Evolutionary conservation across 2,888 invertebrate species (phyloP).

Genomic region (Microplitis manilae): DNA sequence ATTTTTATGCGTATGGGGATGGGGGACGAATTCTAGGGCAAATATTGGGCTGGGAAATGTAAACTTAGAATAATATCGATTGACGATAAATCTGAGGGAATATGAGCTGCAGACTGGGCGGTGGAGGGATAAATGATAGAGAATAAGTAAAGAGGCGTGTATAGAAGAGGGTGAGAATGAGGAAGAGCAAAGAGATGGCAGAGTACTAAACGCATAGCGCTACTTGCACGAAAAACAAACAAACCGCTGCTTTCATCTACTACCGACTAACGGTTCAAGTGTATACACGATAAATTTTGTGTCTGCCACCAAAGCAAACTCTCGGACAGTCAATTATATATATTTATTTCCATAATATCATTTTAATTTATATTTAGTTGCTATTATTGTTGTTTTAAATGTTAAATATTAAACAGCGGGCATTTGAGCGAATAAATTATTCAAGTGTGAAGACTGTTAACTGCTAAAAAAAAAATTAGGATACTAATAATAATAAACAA

Average conservation of each 20-base stretch:
- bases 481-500: not conserved
- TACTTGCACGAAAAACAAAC: not conserved
- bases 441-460: not conserved
- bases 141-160: not conserved
- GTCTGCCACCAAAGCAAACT: conserved; percentile 17
- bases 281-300: conserved; percentile 25
- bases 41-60: not conserved
- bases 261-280: not conserved
- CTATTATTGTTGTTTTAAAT: not conserved
- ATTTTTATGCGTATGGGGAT: not conserved
- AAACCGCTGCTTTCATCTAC: not conserved
- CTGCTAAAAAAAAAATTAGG: not conserved
- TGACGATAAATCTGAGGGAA: conserved; percentile 35
- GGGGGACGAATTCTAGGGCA: not conserved
- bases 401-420: not conserved
- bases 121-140: not conserved
- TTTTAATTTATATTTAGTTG: not conserved
- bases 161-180: not conserved
- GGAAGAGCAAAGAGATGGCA: not conserved
- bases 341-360: not conserved
- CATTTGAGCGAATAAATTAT: not conserved
- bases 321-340: conserved; percentile 8
- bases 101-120: not conserved
- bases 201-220: not conserved
- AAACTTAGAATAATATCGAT: conserved; percentile 18